Evolutionary conservation across 2,797 vertebrate genomes (phyloP).

Genomic region (Anas georgica): DNA sequence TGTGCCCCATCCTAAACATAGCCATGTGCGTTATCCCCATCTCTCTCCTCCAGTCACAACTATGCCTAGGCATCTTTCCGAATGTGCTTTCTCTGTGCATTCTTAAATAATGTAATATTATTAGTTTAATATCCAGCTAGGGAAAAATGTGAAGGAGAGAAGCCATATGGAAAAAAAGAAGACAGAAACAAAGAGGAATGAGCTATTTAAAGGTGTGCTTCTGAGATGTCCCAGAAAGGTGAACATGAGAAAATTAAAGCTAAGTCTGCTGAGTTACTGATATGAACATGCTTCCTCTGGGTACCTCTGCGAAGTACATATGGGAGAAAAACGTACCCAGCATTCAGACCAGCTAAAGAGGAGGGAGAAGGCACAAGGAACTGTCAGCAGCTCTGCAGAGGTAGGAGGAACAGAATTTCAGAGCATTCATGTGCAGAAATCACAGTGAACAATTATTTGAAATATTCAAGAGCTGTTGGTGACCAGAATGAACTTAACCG

Average conservation of each 20-base stretch:
- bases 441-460: not conserved
- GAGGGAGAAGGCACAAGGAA: not conserved
- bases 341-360: not conserved
- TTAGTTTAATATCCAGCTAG: not conserved
- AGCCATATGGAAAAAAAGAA: not conserved
- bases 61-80: not conserved
- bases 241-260: accelerated
- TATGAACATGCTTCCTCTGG: accelerated
- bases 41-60: not conserved
- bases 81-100: not conserved
- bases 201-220: not conserved
- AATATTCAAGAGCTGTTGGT: not conserved
- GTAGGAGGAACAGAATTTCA: not conserved
- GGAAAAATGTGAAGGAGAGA: not conserved
- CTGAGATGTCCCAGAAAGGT: not conserved
- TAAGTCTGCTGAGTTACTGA: not conserved
- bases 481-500: not conserved
- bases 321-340: accelerated
- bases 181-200: not conserved
- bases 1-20: not conserved
- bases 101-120: not conserved
- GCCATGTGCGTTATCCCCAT: accelerated
- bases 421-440: not conserved
- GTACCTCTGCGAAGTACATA: not conserved
- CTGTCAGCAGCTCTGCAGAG: not conserved